Evolutionary conservation across 2,113 vertebrate species (phyloP).

Genomic region (Macquaria australasica): DNA sequence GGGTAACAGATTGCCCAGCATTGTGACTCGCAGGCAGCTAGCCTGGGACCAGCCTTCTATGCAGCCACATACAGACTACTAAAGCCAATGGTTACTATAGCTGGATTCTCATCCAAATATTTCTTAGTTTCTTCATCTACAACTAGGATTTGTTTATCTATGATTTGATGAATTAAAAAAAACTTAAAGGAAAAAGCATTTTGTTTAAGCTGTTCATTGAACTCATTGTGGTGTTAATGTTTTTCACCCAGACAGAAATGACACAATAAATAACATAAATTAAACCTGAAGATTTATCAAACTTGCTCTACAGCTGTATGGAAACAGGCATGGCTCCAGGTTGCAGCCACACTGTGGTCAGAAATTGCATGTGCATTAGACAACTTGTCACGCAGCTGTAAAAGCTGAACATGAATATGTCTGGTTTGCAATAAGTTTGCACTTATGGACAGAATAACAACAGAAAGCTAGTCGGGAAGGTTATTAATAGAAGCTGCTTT

Average conservation of each 20-base stretch:
- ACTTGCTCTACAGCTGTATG: background rate
- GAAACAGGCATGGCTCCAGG: background rate
- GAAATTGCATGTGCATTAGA: background rate
- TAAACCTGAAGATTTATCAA: background rate
- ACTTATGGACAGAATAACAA: background rate
- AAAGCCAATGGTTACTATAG: background rate
- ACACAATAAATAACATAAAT: background rate
- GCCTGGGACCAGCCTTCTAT: background rate
- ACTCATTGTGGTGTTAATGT: background rate
- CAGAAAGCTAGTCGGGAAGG: background rate
- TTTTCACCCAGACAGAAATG: background rate
- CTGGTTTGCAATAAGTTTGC: background rate
- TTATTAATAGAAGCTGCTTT: conserved; percentile 18
- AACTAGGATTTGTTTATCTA: background rate
- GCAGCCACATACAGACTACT: background rate
- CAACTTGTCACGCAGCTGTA: background rate
- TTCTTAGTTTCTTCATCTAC: background rate
- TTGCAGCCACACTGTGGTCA: background rate
- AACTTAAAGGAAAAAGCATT: background rate
- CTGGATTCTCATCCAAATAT: background rate
- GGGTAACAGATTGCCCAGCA: background rate
- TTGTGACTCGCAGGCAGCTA: background rate
- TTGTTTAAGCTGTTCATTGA: background rate
- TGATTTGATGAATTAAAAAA: background rate
- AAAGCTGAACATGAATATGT: background rate